These are phyloP conservation scores for Lasius fuliginosus DNA, from an alignment of 2,888 invertebrate genomes.

Conservation along the genomic window DNA sequence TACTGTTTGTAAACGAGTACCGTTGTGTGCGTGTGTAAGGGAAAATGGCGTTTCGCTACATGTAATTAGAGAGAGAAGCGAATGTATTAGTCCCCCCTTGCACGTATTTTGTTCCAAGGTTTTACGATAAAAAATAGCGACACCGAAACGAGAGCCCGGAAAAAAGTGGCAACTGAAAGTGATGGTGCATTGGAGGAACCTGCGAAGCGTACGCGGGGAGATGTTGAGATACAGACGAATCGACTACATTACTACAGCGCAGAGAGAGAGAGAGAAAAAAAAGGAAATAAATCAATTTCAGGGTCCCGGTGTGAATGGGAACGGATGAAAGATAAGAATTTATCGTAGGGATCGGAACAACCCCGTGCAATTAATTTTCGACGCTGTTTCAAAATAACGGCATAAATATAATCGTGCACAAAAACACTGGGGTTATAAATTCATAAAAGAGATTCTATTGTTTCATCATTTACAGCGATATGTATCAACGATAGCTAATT, in stretches of 20 bases:
- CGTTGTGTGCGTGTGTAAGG: background rate
- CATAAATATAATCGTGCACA: background rate
- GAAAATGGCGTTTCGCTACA: conserved; percentile 6
- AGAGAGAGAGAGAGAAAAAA: background rate
- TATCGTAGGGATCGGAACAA: background rate
- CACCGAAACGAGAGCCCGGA: background rate
- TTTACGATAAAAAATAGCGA: conserved; percentile 6
- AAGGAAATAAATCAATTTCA: conserved; percentile 26
- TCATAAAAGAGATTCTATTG: background rate
- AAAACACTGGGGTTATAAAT: background rate
- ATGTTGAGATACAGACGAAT: background rate
- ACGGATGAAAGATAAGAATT: conserved; percentile 34
- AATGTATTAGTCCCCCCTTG: background rate
- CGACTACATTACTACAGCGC: background rate
- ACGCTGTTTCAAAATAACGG: background rate
- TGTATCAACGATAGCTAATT: background rate
- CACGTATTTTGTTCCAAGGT: background rate
- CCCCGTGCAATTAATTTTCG: conserved; percentile 2
- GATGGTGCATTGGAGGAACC: conserved; percentile 32
- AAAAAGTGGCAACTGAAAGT: conserved; percentile 27
- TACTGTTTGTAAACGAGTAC: conserved; percentile 20
- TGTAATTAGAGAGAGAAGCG: background rate
- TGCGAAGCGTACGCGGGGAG: background rate
- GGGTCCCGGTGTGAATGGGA: background rate
- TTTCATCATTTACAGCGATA: background rate